Base-by-base conservation (phyloP, 2,888 invertebrate species). In the Eristalis arbustorum region DNA sequence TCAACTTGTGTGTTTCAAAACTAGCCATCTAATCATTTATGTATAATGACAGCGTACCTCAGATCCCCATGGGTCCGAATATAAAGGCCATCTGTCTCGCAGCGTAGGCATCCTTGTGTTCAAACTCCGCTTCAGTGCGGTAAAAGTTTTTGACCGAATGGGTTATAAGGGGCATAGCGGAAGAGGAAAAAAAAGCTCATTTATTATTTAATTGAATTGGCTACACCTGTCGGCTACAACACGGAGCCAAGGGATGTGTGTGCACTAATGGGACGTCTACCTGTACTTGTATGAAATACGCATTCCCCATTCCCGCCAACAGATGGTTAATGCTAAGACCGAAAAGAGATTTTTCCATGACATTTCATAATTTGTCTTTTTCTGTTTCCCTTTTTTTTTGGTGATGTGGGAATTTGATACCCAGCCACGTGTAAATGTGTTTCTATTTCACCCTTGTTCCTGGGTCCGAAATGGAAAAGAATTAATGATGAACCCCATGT, bases 161-260 rank as follows among this genome's bases (percentile, higher is more conserved):
- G 69, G 79, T 71, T 75, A 57, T 62, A 56, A 25, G 31, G 49
- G 37, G 10, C 18, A 64, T 34, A 34, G n/a, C 37, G 5, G 6
- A 22, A 23, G 59, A 28, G 56, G 23, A 69, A 79, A 74, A 64
- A 79, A 79, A 69, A 84, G 75, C 84, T 79, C 84, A 84, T 84
- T 84, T 79, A 84, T 79, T 75, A 84, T 84, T 84, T 84, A 84
- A 84, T 79, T 84, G 84, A 75, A 84, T 71, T 28, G 56, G 31
- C 59, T 79, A 64, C 79, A 84, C 79, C 79, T 84, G 79, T 56
- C 31, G 31, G 31, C 31, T 66, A 69, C 69, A 62, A 61, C 69
- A 67, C n/a, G 59, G 34, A 74, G 40, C 18, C 42, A 34, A 40
- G 22, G 31, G 10, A 18, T 28, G 34, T 69, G 23, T 84, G 62